Conservation (phyloP, 1,140 invertebrate species). For the Drosophila punjabiensis region DNA sequence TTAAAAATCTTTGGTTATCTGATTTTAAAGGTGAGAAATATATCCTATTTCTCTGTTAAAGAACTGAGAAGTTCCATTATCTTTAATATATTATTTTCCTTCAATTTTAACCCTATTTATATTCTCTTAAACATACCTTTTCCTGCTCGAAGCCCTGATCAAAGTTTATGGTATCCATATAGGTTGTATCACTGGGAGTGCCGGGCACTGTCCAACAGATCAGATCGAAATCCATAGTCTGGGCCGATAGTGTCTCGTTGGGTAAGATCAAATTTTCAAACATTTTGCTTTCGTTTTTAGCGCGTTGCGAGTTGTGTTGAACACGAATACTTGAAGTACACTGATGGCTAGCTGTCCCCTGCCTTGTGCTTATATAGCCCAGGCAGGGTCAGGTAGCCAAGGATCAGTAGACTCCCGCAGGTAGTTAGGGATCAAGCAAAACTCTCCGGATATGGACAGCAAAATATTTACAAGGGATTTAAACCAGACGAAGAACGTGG, state of each 20-base stretch:
- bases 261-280: slow-evolving; percentile 72
- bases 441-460: slow-evolving; percentile 31
- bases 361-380: slow-evolving; percentile 59
- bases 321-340: slow-evolving; percentile 76
- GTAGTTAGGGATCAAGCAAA: slow-evolving; percentile 22
- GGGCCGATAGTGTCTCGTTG: slow-evolving; percentile 66
- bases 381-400: slow-evolving; percentile 27
- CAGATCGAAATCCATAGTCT: slow-evolving; percentile 78
- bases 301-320: slow-evolving; percentile 55
- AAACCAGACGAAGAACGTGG: slow-evolving; percentile 13
- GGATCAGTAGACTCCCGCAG: neutral
- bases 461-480: slow-evolving; percentile 67
- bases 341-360: slow-evolving; percentile 32
- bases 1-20: neutral
- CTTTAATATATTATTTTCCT: neutral
- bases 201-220: slow-evolving; percentile 60
- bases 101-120: too few relatives aligned
- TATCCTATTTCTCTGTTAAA: too few relatives aligned
- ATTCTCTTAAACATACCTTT: slow-evolving; percentile 33
- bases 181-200: slow-evolving; percentile 13
- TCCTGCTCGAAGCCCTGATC: slow-evolving; percentile 29
- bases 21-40: neutral
- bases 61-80: neutral
- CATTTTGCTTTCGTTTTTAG: slow-evolving; percentile 53
- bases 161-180: slow-evolving; percentile 51